Evolutionary conservation across 2,888 invertebrate genomes (phyloP).

Genomic region (Nycteola revayana): DNA sequence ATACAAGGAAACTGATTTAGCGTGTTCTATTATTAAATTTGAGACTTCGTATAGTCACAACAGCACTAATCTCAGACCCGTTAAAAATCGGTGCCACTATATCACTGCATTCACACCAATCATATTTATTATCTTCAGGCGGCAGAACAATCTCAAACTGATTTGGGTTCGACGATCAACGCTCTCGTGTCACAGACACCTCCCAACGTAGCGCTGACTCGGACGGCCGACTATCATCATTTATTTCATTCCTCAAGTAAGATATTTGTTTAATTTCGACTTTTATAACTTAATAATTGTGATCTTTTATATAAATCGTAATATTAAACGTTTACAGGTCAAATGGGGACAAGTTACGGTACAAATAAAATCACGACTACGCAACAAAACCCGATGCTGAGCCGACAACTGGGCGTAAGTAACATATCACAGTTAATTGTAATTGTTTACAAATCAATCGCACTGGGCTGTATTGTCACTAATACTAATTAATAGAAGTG

Average conservation of each 20-base stretch:
- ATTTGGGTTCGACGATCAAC: conserved; percentile 86
- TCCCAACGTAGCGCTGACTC: conserved; percentile 93
- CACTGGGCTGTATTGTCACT: too few species aligned
- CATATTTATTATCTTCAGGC: too few species aligned
- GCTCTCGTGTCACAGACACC: conserved; percentile 92
- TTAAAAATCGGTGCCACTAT: too few species aligned
- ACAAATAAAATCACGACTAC: conserved; percentile 85
- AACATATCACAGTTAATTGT: conserved; percentile 1
- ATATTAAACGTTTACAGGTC: conserved; percentile 53
- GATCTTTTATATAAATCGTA: background rate
- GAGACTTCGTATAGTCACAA: too few species aligned
- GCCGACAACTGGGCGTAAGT: conserved; percentile 91
- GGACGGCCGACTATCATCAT: conserved; percentile 79
- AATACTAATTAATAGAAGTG: too few species aligned
- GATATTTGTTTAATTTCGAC: background rate
- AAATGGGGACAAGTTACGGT: conserved; percentile 74
- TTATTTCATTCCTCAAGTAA: conserved; percentile 52
- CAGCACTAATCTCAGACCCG: too few species aligned
- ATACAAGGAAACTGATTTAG: too few species aligned
- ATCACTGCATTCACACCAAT: too few species aligned
- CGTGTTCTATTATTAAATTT: too few species aligned
- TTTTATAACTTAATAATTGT: background rate
- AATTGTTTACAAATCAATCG: too few species aligned
- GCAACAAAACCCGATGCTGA: conserved; percentile 94
- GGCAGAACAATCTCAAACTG: conserved; percentile 87